Evolutionary conservation across 1,140 invertebrate species (phyloP).

Genomic region (Rhyacophila brunnea): DNA sequence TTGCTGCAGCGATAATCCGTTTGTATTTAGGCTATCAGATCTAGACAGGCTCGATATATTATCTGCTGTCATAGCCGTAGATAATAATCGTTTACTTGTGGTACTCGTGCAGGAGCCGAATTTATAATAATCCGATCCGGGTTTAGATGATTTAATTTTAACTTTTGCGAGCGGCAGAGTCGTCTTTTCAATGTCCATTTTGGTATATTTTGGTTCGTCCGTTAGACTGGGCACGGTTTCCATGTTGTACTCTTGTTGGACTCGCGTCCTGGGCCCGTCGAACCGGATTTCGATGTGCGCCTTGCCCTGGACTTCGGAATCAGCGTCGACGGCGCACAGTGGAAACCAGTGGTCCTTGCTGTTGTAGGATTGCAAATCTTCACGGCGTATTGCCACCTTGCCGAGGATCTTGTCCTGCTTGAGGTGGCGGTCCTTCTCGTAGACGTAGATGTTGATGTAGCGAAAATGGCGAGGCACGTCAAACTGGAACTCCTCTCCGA

Average conservation of each 20-base stretch:
- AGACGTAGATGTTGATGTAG: constrained; percentile 83
- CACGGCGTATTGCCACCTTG: constrained; percentile 84
- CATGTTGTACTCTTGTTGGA: too few species aligned
- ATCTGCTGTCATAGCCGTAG: not conserved
- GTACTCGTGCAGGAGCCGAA: constrained; percentile 52
- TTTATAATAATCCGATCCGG: constrained; percentile 44
- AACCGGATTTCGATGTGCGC: constrained; percentile 71
- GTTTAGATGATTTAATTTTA: constrained; percentile 10
- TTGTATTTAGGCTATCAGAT: constrained; percentile 25
- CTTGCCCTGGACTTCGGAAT: constrained; percentile 87
- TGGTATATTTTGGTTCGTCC: constrained; percentile 35
- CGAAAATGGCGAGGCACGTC: constrained; percentile 87
- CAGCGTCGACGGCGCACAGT: constrained; percentile 77
- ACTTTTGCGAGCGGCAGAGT: too few species aligned
- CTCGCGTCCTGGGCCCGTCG: constrained; percentile 34
- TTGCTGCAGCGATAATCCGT: not conserved
- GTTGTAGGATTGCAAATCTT: constrained; percentile 82
- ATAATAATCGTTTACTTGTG: constrained; percentile 46
- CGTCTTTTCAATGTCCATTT: constrained; percentile 36
- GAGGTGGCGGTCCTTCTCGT: constrained; percentile 74
- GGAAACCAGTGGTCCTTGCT: constrained; percentile 92
- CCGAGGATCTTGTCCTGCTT: constrained; percentile 86
- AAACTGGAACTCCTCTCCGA: constrained; percentile 90
- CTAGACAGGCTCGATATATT: constrained; percentile 9
- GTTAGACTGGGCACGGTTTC: too few species aligned